These are phyloP conservation scores for Atta cephalotes DNA, from an alignment of 1,140 invertebrate species.

Conservation along the genomic window DNA sequence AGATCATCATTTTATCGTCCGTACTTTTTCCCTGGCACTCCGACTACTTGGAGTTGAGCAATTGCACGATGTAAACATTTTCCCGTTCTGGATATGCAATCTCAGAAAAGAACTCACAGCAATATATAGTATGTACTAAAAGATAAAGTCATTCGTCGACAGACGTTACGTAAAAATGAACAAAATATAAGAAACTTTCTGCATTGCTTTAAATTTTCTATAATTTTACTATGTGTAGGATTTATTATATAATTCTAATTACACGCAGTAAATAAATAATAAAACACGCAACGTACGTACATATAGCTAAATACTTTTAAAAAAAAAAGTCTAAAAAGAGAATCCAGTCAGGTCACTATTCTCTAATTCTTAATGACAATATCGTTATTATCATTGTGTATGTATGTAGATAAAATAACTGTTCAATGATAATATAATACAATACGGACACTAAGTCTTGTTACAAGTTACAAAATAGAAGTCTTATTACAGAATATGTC, in stretches of 20 bases:
- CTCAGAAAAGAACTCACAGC: not conserved
- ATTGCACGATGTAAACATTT: constrained; percentile 39
- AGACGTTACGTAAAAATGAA: not conserved
- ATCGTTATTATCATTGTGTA: too few species aligned
- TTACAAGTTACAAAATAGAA: too few species aligned
- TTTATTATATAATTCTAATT: not conserved
- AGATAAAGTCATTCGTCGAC: not conserved
- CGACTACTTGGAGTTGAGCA: not conserved
- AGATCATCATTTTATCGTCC: constrained; percentile 20
- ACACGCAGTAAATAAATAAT: not conserved
- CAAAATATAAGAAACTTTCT: not conserved
- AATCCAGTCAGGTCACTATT: not conserved
- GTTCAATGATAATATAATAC: too few species aligned
- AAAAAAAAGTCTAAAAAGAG: not conserved
- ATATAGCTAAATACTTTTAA: not conserved
- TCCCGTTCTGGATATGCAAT: not conserved
- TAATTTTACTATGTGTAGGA: too few species aligned
- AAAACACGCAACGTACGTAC: too few species aligned
- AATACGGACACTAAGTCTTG: too few species aligned
- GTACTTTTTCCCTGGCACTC: constrained; percentile 11
- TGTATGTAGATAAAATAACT: too few species aligned
- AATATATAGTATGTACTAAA: constrained; percentile 4
- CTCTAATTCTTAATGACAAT: too few species aligned
- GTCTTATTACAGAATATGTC: not conserved
- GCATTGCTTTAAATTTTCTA: not conserved